Evolutionary conservation across 2,888 invertebrate species (phyloP).

Genomic region (Drosophila longiperda): DNA sequence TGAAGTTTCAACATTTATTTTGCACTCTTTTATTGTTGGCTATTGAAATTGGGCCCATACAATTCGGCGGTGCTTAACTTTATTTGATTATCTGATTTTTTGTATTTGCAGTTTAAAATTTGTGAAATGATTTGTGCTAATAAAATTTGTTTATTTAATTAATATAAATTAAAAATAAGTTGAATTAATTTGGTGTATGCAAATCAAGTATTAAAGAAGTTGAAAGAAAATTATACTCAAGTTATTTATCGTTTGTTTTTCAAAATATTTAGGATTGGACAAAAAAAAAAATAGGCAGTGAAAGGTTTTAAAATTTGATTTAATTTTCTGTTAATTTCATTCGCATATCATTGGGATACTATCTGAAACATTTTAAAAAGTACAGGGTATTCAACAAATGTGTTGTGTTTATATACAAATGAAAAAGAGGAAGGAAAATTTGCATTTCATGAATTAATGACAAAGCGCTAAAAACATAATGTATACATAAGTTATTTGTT

Average conservation of each 20-base stretch:
- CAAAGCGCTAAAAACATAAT: background rate
- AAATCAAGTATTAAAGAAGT: background rate
- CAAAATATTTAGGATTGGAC: background rate
- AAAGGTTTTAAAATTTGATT: background rate
- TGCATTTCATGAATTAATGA: background rate
- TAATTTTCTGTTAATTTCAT: background rate
- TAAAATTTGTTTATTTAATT: slow-evolving; percentile 19
- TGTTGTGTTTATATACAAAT: background rate
- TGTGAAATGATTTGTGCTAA: slow-evolving; percentile 36
- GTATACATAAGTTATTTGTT: slow-evolving; percentile 6
- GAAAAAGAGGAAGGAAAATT: background rate
- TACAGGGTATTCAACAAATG: background rate
- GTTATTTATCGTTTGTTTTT: background rate
- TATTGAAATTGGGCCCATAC: slow-evolving; percentile 9
- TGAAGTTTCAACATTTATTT: slow-evolving; percentile 23
- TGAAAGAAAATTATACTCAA: background rate
- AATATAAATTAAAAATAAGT: background rate
- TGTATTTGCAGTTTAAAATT: slow-evolving; percentile 52
- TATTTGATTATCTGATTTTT: slow-evolving; percentile 50
- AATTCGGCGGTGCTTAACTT: slow-evolving; percentile 14
- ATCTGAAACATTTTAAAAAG: background rate
- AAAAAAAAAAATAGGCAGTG: background rate
- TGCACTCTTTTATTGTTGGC: slow-evolving; percentile 11
- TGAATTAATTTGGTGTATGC: background rate
- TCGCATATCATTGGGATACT: background rate